These are phyloP conservation scores for Drosophila azteca DNA, from an alignment of 1,140 invertebrate genomes.

Conservation along the genomic window DNA sequence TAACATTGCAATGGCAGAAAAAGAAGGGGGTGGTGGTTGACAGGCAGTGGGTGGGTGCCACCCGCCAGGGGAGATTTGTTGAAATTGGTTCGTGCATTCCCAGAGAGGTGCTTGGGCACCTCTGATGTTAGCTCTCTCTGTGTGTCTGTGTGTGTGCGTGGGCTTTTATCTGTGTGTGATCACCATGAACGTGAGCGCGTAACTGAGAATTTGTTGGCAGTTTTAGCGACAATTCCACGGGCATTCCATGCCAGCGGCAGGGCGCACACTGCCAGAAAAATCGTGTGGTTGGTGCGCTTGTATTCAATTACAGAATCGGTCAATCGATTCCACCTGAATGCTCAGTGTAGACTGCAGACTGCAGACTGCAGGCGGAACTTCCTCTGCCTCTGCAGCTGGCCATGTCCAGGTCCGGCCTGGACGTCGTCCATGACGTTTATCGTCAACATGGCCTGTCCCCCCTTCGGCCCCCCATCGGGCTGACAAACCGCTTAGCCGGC, in stretches of 20 bases:
- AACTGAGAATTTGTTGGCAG: constrained; percentile 60
- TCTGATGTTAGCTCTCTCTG: constrained; percentile 32
- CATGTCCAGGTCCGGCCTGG: constrained; percentile 1
- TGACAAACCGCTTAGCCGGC: constrained; percentile 58
- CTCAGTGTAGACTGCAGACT: background rate
- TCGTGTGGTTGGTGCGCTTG: constrained; percentile 20
- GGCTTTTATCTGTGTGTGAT: constrained; percentile 23
- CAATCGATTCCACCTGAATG: constrained; percentile 48
- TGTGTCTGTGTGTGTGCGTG: constrained; percentile 13
- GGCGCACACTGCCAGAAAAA: constrained; percentile 37
- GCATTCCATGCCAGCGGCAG: constrained; percentile 27
- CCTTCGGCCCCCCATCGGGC: constrained; percentile 29
- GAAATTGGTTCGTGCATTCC: constrained; percentile 45
- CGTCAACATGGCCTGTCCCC: constrained; percentile 8
- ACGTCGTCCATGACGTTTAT: constrained; percentile 45
- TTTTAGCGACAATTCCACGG: constrained; percentile 42
- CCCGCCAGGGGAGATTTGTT: constrained; percentile 17
- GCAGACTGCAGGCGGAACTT: too few species aligned
- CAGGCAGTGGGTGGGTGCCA: constrained; percentile 11
- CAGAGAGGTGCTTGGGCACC: constrained; percentile 35
- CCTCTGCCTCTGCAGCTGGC: background rate
- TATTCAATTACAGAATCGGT: constrained; percentile 50
- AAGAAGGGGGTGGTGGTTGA: constrained; percentile 18
- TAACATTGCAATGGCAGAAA: constrained; percentile 59
- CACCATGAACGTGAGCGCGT: constrained; percentile 46